phyloP scores from a whole-genome alignment of 2,888 invertebrate genomes.

The Agriopis marginaria region DNA sequence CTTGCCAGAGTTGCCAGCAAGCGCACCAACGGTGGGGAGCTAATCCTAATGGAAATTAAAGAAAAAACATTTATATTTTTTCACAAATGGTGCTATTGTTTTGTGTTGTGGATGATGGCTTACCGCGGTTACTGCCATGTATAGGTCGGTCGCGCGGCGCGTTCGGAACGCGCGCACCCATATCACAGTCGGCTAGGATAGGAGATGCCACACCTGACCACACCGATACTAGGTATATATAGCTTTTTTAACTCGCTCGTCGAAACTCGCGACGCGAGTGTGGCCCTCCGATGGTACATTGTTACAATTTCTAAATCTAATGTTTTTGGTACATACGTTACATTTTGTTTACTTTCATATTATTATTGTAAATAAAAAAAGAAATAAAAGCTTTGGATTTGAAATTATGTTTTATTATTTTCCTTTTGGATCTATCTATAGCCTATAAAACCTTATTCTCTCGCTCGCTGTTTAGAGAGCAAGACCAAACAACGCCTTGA shows the following conservation, averaged over 20 bases:
- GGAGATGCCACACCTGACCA: constrained; percentile 51
- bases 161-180: constrained; percentile 59
- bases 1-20: constrained; percentile 37
- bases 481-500: too few species aligned
- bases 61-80: constrained; percentile 74
- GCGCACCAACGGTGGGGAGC: constrained; percentile 49
- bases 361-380: constrained; percentile 82
- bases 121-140: constrained; percentile 58
- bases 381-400: constrained; percentile 85
- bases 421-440: constrained; percentile 7
- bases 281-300: constrained; percentile 48
- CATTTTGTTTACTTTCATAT: constrained; percentile 86
- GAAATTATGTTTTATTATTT: constrained; percentile 58
- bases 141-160: constrained; percentile 47
- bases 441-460: too few species aligned
- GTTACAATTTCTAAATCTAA: constrained; percentile 74
- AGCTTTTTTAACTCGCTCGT: constrained; percentile 75
- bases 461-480: too few species aligned
- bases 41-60: constrained; percentile 61
- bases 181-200: constrained; percentile 61
- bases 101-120: constrained; percentile 72
- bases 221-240: constrained; percentile 66
- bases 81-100: constrained; percentile 85
- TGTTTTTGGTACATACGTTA: constrained; percentile 82
- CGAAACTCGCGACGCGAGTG: constrained; percentile 34